Evolutionary conservation across 2,888 invertebrate species (phyloP), one percentile per base, ranked within the genome.

Genomic region (Nemapogon koenigi): DNA sequence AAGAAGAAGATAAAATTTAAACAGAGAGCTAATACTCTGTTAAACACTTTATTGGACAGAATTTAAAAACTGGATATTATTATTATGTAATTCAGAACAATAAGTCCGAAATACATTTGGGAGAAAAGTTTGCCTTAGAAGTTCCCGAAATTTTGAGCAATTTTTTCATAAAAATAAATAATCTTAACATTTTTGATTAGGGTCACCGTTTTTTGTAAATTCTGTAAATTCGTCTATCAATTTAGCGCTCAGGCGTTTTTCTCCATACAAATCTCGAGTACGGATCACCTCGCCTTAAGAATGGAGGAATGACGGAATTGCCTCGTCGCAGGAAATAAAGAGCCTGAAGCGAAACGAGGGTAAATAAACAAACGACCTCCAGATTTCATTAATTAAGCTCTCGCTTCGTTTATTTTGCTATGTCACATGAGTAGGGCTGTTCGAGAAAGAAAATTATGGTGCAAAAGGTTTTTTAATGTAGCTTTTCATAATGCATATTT

Each of bases 351-450:
- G 35, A 18, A 35, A 22, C 16, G 26, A 35, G 35, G 25, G 25
- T 25, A 35, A 35, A 35, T 26, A 35, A 35, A 35, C 35, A 35
- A 25, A 35, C 26, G 18, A 16, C 25, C 35, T 26, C 35, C n/a
- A 35, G 35, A 26, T 35, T 35, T 35, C 35, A 35, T 35, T 35
- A 35, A 35, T 26, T 26, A 26, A 22, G 35, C 26, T 15, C 35
- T 15, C 25, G 35, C 35, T 35, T 35, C 35, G 35, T 35, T 35
- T 35, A 35, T 35, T 35, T 35, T 35, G 26, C 25, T 25, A 14
- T 17, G 22, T 16, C 16, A 31, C 15, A 29, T 29, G 29, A 13
- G 14, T 29, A n/a, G n/a, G n/a, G n/a, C n/a, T n/a, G n/a, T n/a
- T n/a, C n/a, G n/a, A n/a, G n/a, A n/a, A n/a, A n/a, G n/a, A n/a